These are phyloP conservation scores for Anser brachyrhynchus DNA, from an alignment of 2,113 vertebrate species.

Conservation along the genomic window DNA sequence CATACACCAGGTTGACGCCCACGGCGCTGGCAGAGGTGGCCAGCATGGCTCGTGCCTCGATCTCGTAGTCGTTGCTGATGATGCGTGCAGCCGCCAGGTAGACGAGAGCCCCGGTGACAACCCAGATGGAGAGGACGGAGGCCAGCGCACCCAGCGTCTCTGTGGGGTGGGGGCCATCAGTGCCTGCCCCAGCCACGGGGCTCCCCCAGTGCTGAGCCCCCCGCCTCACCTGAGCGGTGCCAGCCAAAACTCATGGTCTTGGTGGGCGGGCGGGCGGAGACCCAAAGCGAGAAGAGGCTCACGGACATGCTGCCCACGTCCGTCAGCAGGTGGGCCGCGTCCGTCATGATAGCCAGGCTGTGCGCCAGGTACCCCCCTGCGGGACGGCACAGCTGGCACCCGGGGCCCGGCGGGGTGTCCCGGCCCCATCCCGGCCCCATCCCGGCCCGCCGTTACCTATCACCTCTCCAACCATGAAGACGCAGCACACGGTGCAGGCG, in stretches of 20 bases:
- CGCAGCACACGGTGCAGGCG: constrained; percentile 86
- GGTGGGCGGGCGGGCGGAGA: constrained; percentile 88
- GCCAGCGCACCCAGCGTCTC: constrained; percentile 92
- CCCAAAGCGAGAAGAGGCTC: constrained; percentile 96
- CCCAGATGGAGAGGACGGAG: constrained; percentile 95
- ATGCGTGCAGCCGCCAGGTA: constrained; percentile 93
- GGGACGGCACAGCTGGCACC: not conserved
- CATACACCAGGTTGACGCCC: constrained; percentile 91
- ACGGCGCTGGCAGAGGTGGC: constrained; percentile 89
- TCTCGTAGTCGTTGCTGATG: constrained; percentile 91
- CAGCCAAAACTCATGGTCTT: constrained; percentile 94
- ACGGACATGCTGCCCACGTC: constrained; percentile 96
- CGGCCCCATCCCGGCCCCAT: not conserved
- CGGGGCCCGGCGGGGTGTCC: accelerated
- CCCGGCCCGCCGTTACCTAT: constrained; percentile 33
- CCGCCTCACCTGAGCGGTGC: constrained; percentile 90
- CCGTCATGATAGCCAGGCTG: constrained; percentile 97
- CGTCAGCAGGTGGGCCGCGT: constrained; percentile 91
- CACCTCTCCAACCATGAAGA: constrained; percentile 96
- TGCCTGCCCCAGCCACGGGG: accelerated
- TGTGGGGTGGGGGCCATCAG: constrained; percentile 46
- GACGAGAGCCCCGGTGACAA: constrained; percentile 89
- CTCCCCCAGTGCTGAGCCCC: accelerated
- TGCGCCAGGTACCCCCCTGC: constrained; percentile 94
- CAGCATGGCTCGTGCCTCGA: constrained; percentile 90